These are phyloP conservation scores for Lanius ludovicianus DNA, from an alignment of 2,113 vertebrate species.

Conservation along the genomic window DNA sequence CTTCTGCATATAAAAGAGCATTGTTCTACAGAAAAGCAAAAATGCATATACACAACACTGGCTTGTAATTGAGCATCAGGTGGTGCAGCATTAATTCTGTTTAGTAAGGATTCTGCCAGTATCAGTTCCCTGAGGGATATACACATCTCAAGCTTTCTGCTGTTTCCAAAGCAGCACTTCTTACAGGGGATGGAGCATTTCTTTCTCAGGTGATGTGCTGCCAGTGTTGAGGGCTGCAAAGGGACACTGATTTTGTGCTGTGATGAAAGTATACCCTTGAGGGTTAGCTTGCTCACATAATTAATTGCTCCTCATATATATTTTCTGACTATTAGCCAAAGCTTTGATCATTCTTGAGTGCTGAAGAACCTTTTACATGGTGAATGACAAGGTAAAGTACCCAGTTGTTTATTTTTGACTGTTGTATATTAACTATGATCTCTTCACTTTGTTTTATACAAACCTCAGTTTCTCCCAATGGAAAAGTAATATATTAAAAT, in stretches of 20 bases:
- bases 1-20: neutral
- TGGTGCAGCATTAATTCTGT: neutral
- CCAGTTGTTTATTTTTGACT: neutral
- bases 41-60: neutral
- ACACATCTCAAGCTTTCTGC: neutral
- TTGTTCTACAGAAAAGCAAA: neutral
- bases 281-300: neutral
- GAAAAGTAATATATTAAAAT: neutral
- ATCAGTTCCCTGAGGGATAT: neutral
- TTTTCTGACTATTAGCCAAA: neutral
- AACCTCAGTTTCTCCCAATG: neutral
- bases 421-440: neutral
- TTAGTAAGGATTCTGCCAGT: neutral
- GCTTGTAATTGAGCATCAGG: neutral
- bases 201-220: neutral
- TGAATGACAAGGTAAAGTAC: neutral
- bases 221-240: neutral
- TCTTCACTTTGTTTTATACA: neutral
- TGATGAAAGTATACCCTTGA: neutral
- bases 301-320: neutral
- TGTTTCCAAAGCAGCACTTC: neutral
- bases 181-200: neutral
- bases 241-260: neutral
- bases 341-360: neutral
- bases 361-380: neutral